Evolutionary conservation across 53 echinoderm and acorn worm species (phyloP).

Genomic region (Patiria pectinifera): DNA sequence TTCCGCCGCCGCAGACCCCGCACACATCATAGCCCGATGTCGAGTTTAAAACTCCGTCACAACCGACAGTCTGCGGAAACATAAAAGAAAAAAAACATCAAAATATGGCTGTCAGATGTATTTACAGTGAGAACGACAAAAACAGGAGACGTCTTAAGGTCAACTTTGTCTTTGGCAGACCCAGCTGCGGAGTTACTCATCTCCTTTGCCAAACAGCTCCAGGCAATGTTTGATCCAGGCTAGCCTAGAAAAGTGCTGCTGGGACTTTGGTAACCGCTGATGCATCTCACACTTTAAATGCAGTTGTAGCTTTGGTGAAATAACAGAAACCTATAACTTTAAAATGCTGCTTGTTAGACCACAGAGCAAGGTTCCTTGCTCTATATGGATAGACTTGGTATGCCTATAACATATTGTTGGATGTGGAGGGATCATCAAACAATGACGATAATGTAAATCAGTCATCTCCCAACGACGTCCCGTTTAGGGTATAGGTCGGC

Average conservation of each 20-base stretch:
- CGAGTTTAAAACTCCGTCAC: slow-evolving; percentile 85
- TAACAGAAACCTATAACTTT: neutral
- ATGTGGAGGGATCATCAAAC: neutral
- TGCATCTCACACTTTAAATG: neutral
- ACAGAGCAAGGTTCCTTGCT: too few species aligned
- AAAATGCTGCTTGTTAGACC: neutral
- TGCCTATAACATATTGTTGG: too few species aligned
- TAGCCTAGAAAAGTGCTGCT: neutral
- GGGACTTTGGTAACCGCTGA: neutral
- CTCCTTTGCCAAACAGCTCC: slow-evolving; percentile 24
- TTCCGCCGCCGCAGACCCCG: slow-evolving; percentile 88
- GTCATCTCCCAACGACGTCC: neutral
- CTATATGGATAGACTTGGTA: too few species aligned
- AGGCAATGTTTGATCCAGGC: neutral
- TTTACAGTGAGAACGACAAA: neutral
- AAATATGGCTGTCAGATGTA: slow-evolving; percentile 22
- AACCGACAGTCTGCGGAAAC: slow-evolving; percentile 81
- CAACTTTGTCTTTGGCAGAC: neutral
- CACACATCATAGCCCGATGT: slow-evolving; percentile 72
- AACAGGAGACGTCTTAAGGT: slow-evolving; percentile 3
- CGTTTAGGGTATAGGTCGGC: neutral
- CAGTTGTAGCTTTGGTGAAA: neutral
- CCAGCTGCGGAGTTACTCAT: slow-evolving; percentile 27
- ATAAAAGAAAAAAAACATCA: neutral
- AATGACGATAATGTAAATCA: neutral